These are phyloP conservation scores for Sebastes trivittatus DNA, from an alignment of 2,797 vertebrate genomes.

Conservation along the genomic window DNA sequence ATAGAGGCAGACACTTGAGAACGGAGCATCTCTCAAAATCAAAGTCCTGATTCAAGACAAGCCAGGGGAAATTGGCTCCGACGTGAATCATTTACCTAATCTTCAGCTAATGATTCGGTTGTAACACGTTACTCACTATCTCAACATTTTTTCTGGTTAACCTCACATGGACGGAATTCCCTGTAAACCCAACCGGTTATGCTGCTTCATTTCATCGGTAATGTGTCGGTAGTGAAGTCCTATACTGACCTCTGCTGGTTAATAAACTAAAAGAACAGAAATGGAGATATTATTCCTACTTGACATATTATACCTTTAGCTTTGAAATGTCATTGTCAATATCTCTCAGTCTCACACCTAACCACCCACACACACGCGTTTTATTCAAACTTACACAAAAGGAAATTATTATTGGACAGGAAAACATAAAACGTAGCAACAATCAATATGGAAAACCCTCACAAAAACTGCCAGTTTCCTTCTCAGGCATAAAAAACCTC, in stretches of 20 bases:
- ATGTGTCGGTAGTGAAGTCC: background rate
- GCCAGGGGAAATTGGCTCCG: background rate
- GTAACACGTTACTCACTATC: constrained; percentile 24
- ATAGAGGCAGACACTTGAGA: background rate
- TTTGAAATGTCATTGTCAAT: background rate
- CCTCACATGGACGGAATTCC: constrained; percentile 9
- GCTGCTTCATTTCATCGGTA: background rate
- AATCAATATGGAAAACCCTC: background rate
- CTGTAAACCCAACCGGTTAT: background rate
- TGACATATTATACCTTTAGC: background rate
- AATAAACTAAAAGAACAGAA: background rate
- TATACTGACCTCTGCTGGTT: constrained; percentile 61
- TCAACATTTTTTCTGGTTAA: constrained; percentile 25
- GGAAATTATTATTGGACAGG: background rate
- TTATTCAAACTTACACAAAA: background rate
- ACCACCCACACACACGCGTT: background rate
- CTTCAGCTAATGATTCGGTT: constrained; percentile 17
- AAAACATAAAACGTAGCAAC: background rate
- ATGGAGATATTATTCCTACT: background rate
- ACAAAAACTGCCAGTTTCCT: background rate
- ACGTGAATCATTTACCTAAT: constrained; percentile 26
- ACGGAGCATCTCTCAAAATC: background rate
- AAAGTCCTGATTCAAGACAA: constrained; percentile 2
- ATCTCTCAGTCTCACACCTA: background rate
- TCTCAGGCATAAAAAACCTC: background rate